Evolutionary conservation across 1,140 invertebrate genomes (phyloP).

Genomic region (Drosophila pseudoobscura): DNA sequence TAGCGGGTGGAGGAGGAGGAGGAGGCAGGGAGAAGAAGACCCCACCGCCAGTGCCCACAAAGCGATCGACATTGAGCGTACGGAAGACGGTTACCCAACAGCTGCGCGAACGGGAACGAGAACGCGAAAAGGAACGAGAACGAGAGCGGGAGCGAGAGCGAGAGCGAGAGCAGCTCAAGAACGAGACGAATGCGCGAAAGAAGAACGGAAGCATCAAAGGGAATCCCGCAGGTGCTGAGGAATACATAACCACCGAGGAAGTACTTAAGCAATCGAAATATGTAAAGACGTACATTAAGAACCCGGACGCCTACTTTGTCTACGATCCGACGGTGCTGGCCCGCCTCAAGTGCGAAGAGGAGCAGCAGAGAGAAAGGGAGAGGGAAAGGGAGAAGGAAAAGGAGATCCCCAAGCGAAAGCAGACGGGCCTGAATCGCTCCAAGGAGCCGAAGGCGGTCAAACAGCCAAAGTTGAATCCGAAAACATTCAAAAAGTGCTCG

Average conservation of each 20-base stretch:
- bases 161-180: constrained; percentile 59
- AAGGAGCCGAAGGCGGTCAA: constrained; percentile 10
- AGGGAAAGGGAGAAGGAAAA: constrained; percentile 15
- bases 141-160: constrained; percentile 51
- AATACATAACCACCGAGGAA: constrained; percentile 81
- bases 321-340: constrained; percentile 81
- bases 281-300: constrained; percentile 83
- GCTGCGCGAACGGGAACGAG: constrained; percentile 62
- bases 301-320: constrained; percentile 78
- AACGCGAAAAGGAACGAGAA: constrained; percentile 59
- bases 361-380: constrained; percentile 18
- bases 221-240: constrained; percentile 34
- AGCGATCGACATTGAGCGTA: constrained; percentile 70
- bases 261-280: constrained; percentile 83
- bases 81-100: constrained; percentile 72
- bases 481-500: constrained; percentile 72
- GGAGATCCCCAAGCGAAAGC: constrained; percentile 50
- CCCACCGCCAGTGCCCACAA: constrained; percentile 67
- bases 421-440: constrained; percentile 4
- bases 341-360: constrained; percentile 69
- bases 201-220: constrained; percentile 20
- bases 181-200: constrained; percentile 55
- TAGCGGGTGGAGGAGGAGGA: neutral
- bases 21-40: constrained; percentile 52
- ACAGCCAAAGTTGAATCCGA: constrained; percentile 9